Base-by-base conservation (phyloP, 2,797 vertebrate species). In the Gouania willdenowi region DNA sequence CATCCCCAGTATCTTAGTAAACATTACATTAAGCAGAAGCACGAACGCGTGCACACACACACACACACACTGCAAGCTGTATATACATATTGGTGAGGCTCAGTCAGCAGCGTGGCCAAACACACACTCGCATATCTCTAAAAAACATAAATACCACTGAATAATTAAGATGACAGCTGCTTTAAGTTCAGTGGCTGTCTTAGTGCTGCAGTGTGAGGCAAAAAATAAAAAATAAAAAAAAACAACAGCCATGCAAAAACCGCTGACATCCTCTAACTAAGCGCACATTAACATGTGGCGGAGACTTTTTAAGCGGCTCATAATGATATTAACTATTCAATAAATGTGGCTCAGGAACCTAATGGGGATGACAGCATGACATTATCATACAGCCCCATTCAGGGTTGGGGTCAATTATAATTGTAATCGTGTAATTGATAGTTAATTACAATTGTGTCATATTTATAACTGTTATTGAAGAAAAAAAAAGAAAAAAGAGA, bases 71-170 rank as follows among this genome's bases (percentile, higher is more conserved):
- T 10, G 21, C 14, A 8, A 27, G 16, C 7, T 12, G 5, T 2
- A 16, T 11, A 26, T 2, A 20, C 31, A 49, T 39, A 41, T 4
- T 8, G 1, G 5, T 19, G 10, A 27, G n/a, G 43, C 52, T 33
- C 39, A 64, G 26, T 30, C 26, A 61, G 67, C 66, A 43, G 67
- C 66, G 43, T n/a, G 17, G 41, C 18, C 24, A 29, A 29, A 19
- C 8, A 27, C 5, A 34, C n/a, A 28, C 9, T 14, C 42, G 58
- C 40, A 25, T 15, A 26, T 39, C 26, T 32, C 7, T 4, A 3
- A 40, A 36, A 20, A 35, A 24, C 25, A 7, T 23, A 42, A 24
- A 27, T 21, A 36, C 22, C 26, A 16, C 23, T 20, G 38, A 47
- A 41, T 53, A 38, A 63, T 56, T 49, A 26, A 32, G 9, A 21